A percentile compares a stretch with the other conserved stretches of the same genome.
Conservation (phyloP, 1,140 invertebrate species). For the Odontomachus brunneus region DNA sequence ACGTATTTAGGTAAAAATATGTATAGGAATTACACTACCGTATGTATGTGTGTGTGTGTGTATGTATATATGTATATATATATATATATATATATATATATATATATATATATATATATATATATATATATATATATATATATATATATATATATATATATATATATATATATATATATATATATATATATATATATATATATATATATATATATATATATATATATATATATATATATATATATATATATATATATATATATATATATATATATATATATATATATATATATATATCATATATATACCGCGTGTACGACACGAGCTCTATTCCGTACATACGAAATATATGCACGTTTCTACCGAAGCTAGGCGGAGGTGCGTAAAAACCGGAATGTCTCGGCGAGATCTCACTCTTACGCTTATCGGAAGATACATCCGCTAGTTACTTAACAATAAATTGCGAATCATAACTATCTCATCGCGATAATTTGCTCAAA, state of each 20-base stretch:
- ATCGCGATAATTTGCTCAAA: conserved; percentile 7
- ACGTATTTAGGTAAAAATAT: conserved; percentile 56
- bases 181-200: too few relatives aligned
- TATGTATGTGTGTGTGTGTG: too few relatives aligned
- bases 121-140: too few relatives aligned
- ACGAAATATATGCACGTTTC: conserved; percentile 28
- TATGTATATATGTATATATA: too few relatives aligned
- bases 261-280: too few relatives aligned
- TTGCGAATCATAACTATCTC: background rate
- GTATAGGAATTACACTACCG: conserved; percentile 44
- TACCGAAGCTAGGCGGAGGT: conserved; percentile 29
- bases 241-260: too few relatives aligned
- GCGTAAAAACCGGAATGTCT: conserved; percentile 61
- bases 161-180: too few relatives aligned
- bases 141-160: too few relatives aligned
- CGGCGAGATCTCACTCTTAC: conserved; percentile 15
- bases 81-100: too few relatives aligned
- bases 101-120: too few relatives aligned
- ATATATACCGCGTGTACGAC: conserved; percentile 3
- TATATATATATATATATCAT: conserved; percentile 4
- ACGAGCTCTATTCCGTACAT: conserved; percentile 11
- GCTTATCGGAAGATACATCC: conserved; percentile 27
- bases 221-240: too few relatives aligned
- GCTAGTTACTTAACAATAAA: background rate
- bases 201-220: too few relatives aligned